Evolutionary conservation across 1,140 invertebrate genomes (phyloP), one percentile per base, ranked within the genome.

Genomic region (Camponotus pennsylvanicus): DNA sequence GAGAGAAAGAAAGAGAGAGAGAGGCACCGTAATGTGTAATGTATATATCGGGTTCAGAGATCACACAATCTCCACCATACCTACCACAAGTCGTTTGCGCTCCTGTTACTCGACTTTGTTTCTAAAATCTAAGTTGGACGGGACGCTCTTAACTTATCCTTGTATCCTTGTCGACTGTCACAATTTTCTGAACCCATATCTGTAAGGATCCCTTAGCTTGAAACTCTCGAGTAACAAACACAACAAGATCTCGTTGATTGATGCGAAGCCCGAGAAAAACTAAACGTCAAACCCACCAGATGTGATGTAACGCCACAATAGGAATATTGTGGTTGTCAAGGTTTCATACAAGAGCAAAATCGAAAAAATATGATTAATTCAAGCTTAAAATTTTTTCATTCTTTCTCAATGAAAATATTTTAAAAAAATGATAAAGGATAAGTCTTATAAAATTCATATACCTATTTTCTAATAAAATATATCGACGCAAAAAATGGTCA

Each of bases 11-110:
- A 86, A 82, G 88, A 90, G 88, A 82, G 88, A 82, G 88, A 90
- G 88, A 69, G 88, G 89, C 80, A 89, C 88, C 80, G 86, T 77
- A 45, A 73, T 49, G 34, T 59, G 82, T 59, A 70, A 79, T 87
- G 64, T 71, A 86, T 52, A 52, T 77, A 86, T 92, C 88, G 88
- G 66, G 63, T 86, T 85, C 86, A 91, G 86, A 89, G 91, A 93
- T 93, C 87, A 71, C 86, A 86, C 49, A 52, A 52, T 52, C 49
- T 52, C 49, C 49, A 8, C 4, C 15, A 90, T 89, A 88, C 63
- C 71, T 88, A 87, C 87, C 27, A 84, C 90, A 83, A 90, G 5
- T 69, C 8, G 13, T 40, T 55, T 34, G 7, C 6, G 13, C 7
- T 78, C 15, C 32, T 61, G 27, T 75, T 80, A 21, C 8, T 8